These are phyloP conservation scores for Siniperca knerii DNA, from an alignment of 2,113 vertebrate species.

Conservation along the genomic window DNA sequence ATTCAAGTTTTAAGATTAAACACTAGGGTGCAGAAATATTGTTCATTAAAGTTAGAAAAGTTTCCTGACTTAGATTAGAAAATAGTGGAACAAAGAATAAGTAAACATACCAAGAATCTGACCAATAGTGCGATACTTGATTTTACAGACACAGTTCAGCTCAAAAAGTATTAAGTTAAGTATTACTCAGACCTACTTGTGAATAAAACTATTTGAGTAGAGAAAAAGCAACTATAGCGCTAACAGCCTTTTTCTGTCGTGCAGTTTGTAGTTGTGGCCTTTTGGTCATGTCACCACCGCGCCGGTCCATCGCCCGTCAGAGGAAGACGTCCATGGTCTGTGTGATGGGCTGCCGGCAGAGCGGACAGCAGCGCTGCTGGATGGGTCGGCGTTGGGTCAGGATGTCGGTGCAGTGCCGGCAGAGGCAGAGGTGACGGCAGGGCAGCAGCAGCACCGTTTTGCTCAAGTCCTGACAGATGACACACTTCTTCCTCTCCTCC, in stretches of 20 bases:
- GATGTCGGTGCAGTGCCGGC: conserved; percentile 87
- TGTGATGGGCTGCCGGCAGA: conserved; percentile 89
- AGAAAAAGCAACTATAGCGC: not conserved
- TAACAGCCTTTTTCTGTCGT: no score
- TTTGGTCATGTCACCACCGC: not conserved
- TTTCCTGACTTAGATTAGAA: not conserved
- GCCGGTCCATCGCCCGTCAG: not conserved
- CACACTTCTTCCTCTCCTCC: conserved; percentile 91
- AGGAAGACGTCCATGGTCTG: conserved; percentile 88
- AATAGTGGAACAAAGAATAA: not conserved
- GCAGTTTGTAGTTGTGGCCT: no score
- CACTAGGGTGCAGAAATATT: not conserved
- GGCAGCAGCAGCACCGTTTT: conserved; percentile 90
- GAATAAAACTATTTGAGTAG: no score
- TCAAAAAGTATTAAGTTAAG: not conserved
- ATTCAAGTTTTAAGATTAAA: no score
- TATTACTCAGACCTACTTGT: no score
- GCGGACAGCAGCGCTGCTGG: conserved; percentile 89
- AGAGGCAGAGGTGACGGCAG: conserved; percentile 90
- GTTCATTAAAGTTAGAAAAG: not conserved
- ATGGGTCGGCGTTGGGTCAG: conserved; percentile 83
- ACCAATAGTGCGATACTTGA: not conserved
- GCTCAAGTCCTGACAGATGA: conserved; percentile 90
- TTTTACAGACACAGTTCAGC: not conserved
- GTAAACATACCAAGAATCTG: no score